Conservation (phyloP, 2,797 vertebrate genomes). For the Coregonus suidteri region DNA sequence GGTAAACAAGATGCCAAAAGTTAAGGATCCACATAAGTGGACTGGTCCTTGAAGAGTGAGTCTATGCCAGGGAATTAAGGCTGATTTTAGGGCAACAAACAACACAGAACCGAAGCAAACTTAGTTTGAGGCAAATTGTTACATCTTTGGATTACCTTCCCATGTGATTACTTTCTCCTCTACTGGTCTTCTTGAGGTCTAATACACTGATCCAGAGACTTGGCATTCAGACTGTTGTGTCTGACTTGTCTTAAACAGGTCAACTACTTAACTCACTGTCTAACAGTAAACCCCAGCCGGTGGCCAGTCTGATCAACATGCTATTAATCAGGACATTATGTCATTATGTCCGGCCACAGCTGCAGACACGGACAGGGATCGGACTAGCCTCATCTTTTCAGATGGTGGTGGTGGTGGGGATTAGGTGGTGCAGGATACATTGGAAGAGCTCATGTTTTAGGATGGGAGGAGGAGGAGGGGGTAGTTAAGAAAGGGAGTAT, state of each 20-base stretch:
- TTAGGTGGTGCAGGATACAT: no score
- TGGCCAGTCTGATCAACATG: not conserved
- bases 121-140: conserved; percentile 25
- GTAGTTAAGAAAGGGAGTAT: conserved; percentile 18
- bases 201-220: not conserved
- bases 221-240: not conserved
- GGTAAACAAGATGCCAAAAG: not conserved
- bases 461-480: conserved; percentile 30
- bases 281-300: not conserved
- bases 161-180: not conserved
- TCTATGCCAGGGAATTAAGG: not conserved
- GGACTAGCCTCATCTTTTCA: not conserved
- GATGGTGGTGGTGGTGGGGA: no score
- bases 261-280: not conserved
- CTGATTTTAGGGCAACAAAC: not conserved
- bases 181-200: not conserved
- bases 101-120: not conserved
- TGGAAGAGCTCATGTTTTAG: conserved; percentile 26
- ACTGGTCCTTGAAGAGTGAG: not conserved
- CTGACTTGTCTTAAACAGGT: not conserved
- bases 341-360: conserved; percentile 18
- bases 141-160: conserved; percentile 3
- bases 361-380: conserved; percentile 27
- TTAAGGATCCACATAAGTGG: not conserved
- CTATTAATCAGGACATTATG: conserved; percentile 5